Base-by-base conservation (phyloP, 1,140 invertebrate species). In the Holcopasites calliopsidis region DNA sequence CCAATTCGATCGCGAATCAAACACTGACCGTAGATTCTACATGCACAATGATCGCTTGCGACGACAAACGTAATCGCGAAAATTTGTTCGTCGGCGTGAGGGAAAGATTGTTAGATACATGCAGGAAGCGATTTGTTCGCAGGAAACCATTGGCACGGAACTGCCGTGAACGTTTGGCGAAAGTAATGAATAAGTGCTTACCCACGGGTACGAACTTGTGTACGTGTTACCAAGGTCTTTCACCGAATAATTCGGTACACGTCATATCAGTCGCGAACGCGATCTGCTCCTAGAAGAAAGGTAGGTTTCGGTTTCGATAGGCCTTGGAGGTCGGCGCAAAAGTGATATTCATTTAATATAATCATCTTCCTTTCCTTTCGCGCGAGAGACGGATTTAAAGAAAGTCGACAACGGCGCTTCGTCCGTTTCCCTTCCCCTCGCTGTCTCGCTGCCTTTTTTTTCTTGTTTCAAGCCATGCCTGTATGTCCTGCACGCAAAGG, bases 261-360 rank as follows among this genome's bases (percentile, higher is more conserved):
- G 55, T 47, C 16, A 38, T 47, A 18, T 11, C 38, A 69, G 21
- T n/a, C 18, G 42, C 40, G 68, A 38, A 49, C 42, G 49, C 72
- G 77, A 44, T 60, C 76, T 77, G 64, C 66, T 47, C 49, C 54
- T 52, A 75, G 35, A 74, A 10, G 72, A 79, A 81, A 85, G 76
- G 72, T 35, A 35, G 80, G 68, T 79, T 84, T 82, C 77, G 68
- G 65, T 86, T 87, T 84, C 84, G 83, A 82, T 85, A 69, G 78
- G 75, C 83, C 76, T 83, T 84, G 83, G 85, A 84, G 82, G 86
- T 88, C 80, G 77, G 54, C 55, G 80, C 75, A 86, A 87, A 88
- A 83, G 87, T 78, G 84, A 87, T 21, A 65, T 38, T 60, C 64
- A 58, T 44, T 71, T 77, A 71, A 73, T 77, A 83, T 71, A 77